Evolutionary conservation across 1,140 invertebrate species (phyloP).

Genomic region (Cecropterus lyciades): DNA sequence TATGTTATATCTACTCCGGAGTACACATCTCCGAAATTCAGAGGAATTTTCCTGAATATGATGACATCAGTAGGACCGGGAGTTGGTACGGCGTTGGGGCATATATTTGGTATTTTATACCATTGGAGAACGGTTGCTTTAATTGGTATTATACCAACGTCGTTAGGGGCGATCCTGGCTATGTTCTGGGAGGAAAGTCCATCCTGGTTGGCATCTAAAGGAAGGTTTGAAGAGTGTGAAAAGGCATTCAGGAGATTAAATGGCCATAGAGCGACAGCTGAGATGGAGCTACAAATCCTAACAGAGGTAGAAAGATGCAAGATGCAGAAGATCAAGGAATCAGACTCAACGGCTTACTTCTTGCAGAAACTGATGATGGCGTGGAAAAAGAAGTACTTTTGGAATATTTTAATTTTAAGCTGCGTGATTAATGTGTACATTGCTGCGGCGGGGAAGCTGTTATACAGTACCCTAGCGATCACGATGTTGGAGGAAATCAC

Average conservation of each 20-base stretch:
- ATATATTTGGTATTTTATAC: conserved; percentile 38
- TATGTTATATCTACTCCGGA: conserved; percentile 26
- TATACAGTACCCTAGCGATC: conserved; percentile 29
- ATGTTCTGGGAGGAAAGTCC: conserved; percentile 43
- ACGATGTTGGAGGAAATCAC: conserved; percentile 43
- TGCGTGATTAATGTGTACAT: conserved; percentile 15
- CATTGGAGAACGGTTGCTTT: conserved; percentile 44
- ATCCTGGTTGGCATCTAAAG: conserved; percentile 42
- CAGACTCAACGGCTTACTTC: neutral
- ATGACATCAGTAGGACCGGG: conserved; percentile 37
- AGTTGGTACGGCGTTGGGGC: conserved; percentile 35
- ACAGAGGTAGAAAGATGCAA: conserved; percentile 35
- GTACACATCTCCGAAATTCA: conserved; percentile 36
- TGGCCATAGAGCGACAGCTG: conserved; percentile 6
- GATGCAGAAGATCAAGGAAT: conserved; percentile 1
- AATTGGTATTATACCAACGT: conserved; percentile 36
- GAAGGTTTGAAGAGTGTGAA: conserved; percentile 41
- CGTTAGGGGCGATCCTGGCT: conserved; percentile 29
- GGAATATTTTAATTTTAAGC: conserved; percentile 23
- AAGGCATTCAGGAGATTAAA: conserved; percentile 33
- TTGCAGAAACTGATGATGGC: conserved; percentile 18
- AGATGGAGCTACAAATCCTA: conserved; percentile 35
- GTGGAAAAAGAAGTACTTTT: conserved; percentile 35
- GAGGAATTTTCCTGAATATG: conserved; percentile 33
- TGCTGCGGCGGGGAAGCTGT: conserved; percentile 28